Evolutionary conservation across 2,888 invertebrate genomes (phyloP), one percentile per base, ranked within the genome.

Genomic region (Rhodophaea formosa): DNA sequence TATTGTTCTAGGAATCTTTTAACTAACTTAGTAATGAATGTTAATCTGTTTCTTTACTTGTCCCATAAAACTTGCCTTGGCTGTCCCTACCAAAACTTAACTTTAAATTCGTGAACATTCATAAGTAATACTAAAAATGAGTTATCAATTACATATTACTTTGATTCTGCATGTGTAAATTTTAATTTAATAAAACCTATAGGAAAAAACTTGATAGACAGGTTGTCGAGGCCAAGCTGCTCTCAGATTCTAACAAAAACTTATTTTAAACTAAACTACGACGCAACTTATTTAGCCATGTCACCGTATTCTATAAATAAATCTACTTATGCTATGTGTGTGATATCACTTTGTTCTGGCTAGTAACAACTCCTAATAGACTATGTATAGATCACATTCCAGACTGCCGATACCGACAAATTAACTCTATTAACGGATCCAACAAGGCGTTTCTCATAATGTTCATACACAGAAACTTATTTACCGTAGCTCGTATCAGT

Each of bases 401-500:
- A 23, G 8, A 17, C 14, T 14, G 35, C 23, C 53, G 23, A 53
- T 23, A 29, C 1, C 14, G 16, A 23, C 29, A 23, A 43, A 29
- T 53, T 23, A 53, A 16, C 29, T 42, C 14, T 39, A 32, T 30
- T 44, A 45, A 16, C 45, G 17, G 0, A 17, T 29, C 23, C 66
- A 62, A 65, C 58, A 53, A 57, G 46, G 46, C 46, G 46, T 49
- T 32, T 49, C 30, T 15, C 14, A 32, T 12, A 49, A 52, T 23
- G 39, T 51, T 59, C 12, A n/a, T 47, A 29, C 30, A 7, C 47
- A 47, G 10, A 16, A 47, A 14, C 12, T 29, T 30, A 47, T 47
- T 29, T 14, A 47, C 14, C 44, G 14, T 10, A 12, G 32, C 49
- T 56, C 30, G 52, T 65, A 62, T 62, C 65, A 57, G 39, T 42